Percentiles rank a stretch among this genome's conserved stretches.
phyloP scores from a whole-genome alignment of 2,888 invertebrate genomes.

The Leptodirus hochenwartii region DNA sequence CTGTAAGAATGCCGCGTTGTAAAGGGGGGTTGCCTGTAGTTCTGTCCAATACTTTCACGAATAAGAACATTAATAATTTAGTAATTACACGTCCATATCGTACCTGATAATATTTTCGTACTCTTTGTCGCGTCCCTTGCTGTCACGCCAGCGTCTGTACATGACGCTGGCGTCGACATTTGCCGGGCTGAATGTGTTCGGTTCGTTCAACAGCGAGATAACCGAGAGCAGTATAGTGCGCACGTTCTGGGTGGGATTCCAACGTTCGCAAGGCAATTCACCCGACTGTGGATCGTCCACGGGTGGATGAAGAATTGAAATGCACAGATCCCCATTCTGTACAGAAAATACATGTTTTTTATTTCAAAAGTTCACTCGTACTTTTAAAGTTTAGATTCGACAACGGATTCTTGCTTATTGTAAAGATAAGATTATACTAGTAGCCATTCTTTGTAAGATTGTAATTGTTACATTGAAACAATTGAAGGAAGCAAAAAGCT shows the following conservation, averaged over 20 bases:
- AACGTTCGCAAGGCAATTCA: constrained; percentile 95
- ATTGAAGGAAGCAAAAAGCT: too few species aligned
- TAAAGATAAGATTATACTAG: too few species aligned
- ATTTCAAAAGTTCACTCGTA: too few species aligned
- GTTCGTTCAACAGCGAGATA: constrained; percentile 96
- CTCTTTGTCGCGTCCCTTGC: constrained; percentile 94
- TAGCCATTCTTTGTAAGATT: too few species aligned
- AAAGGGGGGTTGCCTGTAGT: too few species aligned
- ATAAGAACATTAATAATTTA: too few species aligned
- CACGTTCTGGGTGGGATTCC: constrained; percentile 99
- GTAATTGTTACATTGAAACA: too few species aligned
- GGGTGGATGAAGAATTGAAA: constrained; percentile 97
- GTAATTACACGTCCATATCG: too few species aligned
- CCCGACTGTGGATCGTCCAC: constrained; percentile 99
- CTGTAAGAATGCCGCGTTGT: too few species aligned
- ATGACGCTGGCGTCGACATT: constrained; percentile 99
- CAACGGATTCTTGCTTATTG: too few species aligned
- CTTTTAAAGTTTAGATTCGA: too few species aligned
- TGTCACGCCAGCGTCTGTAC: constrained; percentile 97
- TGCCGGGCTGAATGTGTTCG: constrained; percentile 98
- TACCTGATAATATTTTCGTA: constrained; percentile 98
- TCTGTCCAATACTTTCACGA: too few species aligned
- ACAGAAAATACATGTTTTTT: constrained; percentile 17
- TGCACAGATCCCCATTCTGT: constrained; percentile 97
- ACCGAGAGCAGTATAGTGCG: constrained; percentile 96